These are phyloP conservation scores for Tetanocera ferruginea DNA, from an alignment of 2,888 invertebrate genomes.

Conservation along the genomic window DNA sequence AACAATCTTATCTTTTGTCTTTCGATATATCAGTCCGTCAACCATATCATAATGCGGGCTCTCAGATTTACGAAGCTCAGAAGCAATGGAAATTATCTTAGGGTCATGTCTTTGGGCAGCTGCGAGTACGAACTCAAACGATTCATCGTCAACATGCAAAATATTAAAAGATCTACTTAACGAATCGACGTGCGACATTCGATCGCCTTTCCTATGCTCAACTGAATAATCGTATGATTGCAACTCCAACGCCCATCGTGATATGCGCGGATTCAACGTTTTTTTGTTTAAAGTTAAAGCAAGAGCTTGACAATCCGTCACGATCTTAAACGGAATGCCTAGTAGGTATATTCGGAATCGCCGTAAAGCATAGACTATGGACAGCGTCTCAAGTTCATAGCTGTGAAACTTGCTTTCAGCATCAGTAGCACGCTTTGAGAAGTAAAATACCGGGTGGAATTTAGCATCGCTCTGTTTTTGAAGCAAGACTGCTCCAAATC, in stretches of 20 bases:
- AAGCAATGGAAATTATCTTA: not conserved
- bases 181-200: slow-evolving; percentile 20
- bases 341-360: no score
- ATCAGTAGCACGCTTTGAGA: no score
- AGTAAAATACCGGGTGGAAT: no score
- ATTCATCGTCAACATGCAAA: not conserved
- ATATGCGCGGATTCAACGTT: slow-evolving; percentile 9
- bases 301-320: no score
- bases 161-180: not conserved
- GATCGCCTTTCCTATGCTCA: slow-evolving; percentile 1
- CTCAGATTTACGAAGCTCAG: not conserved
- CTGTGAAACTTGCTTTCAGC: no score
- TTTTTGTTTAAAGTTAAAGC: slow-evolving; percentile 5
- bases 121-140: no score
- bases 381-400: no score
- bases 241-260: slow-evolving; percentile 30
- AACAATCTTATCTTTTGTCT: not conserved
- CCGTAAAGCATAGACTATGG: no score
- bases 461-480: no score
- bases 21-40: not conserved
- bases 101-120: not conserved
- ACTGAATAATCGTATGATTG: slow-evolving; percentile 36
- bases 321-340: no score
- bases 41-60: not conserved
- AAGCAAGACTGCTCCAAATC: no score